Percentiles rank a stretch among this genome's conserved stretches.
phyloP scores from a whole-genome alignment of 2,888 invertebrate genomes.

The Oxystoma pomonae region DNA sequence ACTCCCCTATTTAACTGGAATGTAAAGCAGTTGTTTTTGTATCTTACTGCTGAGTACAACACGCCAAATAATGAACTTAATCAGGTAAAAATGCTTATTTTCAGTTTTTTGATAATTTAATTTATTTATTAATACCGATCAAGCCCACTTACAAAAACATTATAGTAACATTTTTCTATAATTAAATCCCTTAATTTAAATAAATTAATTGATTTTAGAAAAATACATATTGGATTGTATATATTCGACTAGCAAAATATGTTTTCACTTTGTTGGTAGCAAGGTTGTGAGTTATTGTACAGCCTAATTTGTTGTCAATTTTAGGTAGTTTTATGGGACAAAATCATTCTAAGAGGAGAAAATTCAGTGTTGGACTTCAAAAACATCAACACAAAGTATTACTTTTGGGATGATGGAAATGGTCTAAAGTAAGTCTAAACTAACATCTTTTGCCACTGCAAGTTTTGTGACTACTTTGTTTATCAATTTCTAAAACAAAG shows the following conservation, averaged over 20 bases:
- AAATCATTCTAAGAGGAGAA: slow-evolving; percentile 92
- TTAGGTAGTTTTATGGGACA: slow-evolving; percentile 95
- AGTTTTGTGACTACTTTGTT: no score
- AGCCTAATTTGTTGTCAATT: neutral
- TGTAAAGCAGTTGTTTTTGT: slow-evolving; percentile 95
- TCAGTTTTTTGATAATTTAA: neutral
- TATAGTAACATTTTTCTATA: neutral
- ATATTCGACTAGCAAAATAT: no score
- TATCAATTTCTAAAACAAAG: no score
- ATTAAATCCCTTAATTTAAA: neutral
- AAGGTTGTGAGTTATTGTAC: slow-evolving; percentile 7
- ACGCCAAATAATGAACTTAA: slow-evolving; percentile 83
- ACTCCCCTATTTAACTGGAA: slow-evolving; percentile 97
- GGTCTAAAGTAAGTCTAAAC: slow-evolving; percentile 78
- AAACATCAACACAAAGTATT: slow-evolving; percentile 96
- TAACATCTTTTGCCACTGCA: no score
- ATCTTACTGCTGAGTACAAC: slow-evolving; percentile 93
- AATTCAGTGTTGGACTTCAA: slow-evolving; percentile 90
- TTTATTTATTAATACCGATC: neutral
- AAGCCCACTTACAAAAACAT: neutral
- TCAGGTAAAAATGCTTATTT: slow-evolving; percentile 51
- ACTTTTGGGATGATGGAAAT: slow-evolving; percentile 99
- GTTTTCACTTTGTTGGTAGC: neutral
- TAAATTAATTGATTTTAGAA: neutral
- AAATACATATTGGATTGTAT: no score